Percentiles rank a stretch among this genome's conserved stretches.
Conservation (phyloP, 2,888 invertebrate species). For the Piscicola geometra region DNA sequence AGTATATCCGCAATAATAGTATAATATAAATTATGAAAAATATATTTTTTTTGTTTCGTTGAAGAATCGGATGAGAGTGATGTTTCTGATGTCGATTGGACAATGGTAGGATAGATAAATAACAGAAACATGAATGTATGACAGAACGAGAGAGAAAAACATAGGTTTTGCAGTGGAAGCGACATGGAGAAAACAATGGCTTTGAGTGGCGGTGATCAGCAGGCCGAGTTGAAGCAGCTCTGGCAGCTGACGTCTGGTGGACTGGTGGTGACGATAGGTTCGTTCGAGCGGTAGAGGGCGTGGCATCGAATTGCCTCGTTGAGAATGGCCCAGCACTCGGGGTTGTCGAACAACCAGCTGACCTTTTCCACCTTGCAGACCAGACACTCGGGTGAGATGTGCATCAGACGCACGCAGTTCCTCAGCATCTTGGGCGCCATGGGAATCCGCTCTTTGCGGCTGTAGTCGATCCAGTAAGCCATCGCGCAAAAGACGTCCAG, state of each 20-base stretch:
- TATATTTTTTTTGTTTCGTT: too few species aligned
- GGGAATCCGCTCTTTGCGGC: constrained; percentile 43
- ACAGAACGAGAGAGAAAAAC: too few species aligned
- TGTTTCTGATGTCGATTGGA: too few species aligned
- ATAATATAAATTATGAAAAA: too few species aligned
- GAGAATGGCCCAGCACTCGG: constrained; percentile 34
- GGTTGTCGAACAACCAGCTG: constrained; percentile 42
- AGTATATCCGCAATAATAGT: too few species aligned
- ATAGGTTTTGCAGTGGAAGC: too few species aligned
- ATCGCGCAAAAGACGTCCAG: constrained; percentile 47
- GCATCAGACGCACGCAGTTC: constrained; percentile 45
- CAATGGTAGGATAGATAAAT: too few species aligned
- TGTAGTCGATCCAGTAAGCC: constrained; percentile 47
- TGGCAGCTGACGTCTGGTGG: constrained; percentile 2
- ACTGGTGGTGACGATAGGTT: neutral
- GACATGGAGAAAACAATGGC: too few species aligned
- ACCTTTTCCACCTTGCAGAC: constrained; percentile 46
- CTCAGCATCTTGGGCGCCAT: constrained; percentile 44
- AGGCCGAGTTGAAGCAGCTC: neutral
- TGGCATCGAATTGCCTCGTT: constrained; percentile 32
- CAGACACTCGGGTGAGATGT: constrained; percentile 47
- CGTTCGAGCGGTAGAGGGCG: constrained; percentile 27
- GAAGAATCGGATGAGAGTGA: too few species aligned
- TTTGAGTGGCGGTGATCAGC: too few species aligned
- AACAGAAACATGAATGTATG: too few species aligned